Evolutionary conservation across 2,888 invertebrate genomes (phyloP).

Genomic region (Drosophila macrospina): DNA sequence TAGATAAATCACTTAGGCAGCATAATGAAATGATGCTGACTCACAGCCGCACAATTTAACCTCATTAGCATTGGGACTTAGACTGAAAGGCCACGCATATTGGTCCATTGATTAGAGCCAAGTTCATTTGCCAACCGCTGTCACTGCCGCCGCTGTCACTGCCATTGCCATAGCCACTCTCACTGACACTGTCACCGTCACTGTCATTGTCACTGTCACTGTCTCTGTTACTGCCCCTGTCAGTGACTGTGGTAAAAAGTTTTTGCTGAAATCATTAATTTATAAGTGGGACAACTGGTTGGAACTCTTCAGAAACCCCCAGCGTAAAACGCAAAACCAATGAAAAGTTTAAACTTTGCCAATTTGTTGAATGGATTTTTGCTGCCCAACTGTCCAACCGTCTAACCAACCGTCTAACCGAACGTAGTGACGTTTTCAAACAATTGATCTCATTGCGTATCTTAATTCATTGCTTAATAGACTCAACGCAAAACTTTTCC

Average conservation of each 20-base stretch:
- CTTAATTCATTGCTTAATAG: conserved; percentile 80
- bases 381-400: conserved; percentile 19
- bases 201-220: conserved; percentile 19
- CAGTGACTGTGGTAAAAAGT: conserved; percentile 43
- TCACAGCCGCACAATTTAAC: conserved; percentile 49
- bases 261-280: conserved; percentile 72
- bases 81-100: conserved; percentile 18
- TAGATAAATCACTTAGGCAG: conserved; percentile 53
- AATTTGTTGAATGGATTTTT: conserved; percentile 71
- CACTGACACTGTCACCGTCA: conserved; percentile 25
- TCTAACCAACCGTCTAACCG: conserved; percentile 6
- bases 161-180: conserved; percentile 2
- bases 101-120: conserved; percentile 52
- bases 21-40: conserved; percentile 48
- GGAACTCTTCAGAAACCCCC: conserved; percentile 14
- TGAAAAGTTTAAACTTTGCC: conserved; percentile 69
- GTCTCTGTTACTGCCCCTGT: conserved; percentile 29
- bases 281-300: conserved; percentile 60
- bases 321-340: conserved; percentile 50
- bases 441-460: conserved; percentile 79
- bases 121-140: conserved; percentile 31
- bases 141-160: background rate
- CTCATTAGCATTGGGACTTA: conserved; percentile 46
- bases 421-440: conserved; percentile 61
- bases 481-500: conserved; percentile 50